phyloP scores from a whole-genome alignment of 2,113 vertebrate genomes.

The Seriola rivoliana region DNA sequence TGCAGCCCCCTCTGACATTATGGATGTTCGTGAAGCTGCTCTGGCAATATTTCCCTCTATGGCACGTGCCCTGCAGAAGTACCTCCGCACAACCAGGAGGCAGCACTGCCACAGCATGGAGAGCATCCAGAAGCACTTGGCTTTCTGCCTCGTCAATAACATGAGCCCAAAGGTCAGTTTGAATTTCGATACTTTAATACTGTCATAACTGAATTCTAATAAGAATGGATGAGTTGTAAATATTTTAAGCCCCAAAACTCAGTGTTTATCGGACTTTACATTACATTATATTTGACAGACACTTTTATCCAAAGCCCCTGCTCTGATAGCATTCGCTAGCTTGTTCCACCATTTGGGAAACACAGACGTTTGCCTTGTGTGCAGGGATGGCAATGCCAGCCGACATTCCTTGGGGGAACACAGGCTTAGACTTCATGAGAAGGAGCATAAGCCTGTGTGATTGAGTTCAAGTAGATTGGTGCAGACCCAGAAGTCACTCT shows the following conservation, averaged over 20 bases:
- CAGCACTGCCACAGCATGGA: conserved; percentile 99
- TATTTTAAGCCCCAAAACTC: neutral
- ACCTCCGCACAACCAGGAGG: conserved; percentile 95
- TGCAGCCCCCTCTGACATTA: conserved; percentile 91
- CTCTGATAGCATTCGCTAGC: too few relatives aligned
- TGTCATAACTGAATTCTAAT: neutral
- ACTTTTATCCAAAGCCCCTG: too few relatives aligned
- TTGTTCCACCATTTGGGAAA: too few relatives aligned
- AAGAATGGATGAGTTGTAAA: neutral
- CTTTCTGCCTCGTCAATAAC: conserved; percentile 95
- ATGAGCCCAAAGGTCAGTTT: conserved; percentile 94
- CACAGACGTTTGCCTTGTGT: too few relatives aligned
- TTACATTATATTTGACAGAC: too few relatives aligned
- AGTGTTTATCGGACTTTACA: neutral
- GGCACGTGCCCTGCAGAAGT: conserved; percentile 96
- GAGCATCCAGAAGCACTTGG: conserved; percentile 96
- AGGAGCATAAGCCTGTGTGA: too few relatives aligned
- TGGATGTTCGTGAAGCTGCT: conserved; percentile 95
- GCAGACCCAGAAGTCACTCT: too few relatives aligned
- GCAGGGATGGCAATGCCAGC: too few relatives aligned
- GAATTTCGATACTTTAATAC: neutral
- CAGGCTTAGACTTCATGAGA: too few relatives aligned
- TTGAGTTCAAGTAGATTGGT: too few relatives aligned
- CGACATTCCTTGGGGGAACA: too few relatives aligned
- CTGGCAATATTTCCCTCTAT: conserved; percentile 97